These are phyloP conservation scores for Oreochromis grahami DNA, from an alignment of 2,797 vertebrate genomes.

Conservation along the genomic window DNA sequence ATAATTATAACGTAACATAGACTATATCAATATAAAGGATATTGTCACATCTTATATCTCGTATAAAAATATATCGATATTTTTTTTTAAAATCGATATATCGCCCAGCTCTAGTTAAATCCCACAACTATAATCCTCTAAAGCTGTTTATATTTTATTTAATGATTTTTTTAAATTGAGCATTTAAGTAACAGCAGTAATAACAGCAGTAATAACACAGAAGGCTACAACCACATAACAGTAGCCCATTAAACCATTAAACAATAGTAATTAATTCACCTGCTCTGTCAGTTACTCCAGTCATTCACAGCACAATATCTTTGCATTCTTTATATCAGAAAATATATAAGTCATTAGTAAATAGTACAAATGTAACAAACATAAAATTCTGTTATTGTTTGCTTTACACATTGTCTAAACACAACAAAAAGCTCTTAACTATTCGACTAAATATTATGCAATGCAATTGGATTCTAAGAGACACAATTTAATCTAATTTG, in stretches of 20 bases:
- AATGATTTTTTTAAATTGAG: accelerated
- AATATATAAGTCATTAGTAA: not conserved
- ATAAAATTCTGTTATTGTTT: not conserved
- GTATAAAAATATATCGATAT: too few relatives aligned
- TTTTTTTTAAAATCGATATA: too few relatives aligned
- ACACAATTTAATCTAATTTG: not conserved
- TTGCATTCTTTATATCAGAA: not conserved
- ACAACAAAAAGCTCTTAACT: not conserved
- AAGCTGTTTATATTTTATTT: too few relatives aligned
- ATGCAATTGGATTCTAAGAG: not conserved
- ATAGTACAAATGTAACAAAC: not conserved
- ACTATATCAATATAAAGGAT: too few relatives aligned
- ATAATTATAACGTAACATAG: too few relatives aligned
- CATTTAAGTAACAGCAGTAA: not conserved
- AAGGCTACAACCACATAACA: not conserved
- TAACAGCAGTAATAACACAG: not conserved
- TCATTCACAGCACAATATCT: not conserved
- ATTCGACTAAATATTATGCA: not conserved
- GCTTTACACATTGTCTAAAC: not conserved
- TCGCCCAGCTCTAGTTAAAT: too few relatives aligned
- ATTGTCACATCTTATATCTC: too few relatives aligned
- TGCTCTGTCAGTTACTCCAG: not conserved
- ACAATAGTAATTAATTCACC: not conserved
- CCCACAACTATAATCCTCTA: not conserved
- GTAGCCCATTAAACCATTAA: not conserved